Evolutionary conservation across 2,113 vertebrate species (phyloP), one percentile per base, ranked within the genome.

Genomic region (Archilochus colubris): DNA sequence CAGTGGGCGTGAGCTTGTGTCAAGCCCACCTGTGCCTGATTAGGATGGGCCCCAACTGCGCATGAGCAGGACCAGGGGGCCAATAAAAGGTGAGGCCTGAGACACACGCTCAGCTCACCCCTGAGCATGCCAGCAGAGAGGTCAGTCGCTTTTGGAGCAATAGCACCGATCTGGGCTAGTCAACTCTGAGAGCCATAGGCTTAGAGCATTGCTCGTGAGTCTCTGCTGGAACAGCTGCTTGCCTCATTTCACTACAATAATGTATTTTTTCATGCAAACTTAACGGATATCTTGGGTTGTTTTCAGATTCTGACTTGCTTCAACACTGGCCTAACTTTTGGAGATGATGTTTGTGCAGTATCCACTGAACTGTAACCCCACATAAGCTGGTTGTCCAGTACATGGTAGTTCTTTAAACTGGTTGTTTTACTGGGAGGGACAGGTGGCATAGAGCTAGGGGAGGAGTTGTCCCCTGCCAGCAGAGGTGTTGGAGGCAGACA

Each of bases 371-470:
- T 43, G 22, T 2, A n/a, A 2, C 15, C 3, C 2, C 12, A 12
- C 9, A 0, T 23, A 17, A n/a, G 14, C 36, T 12, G 33, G 3
- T 25, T 70, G 14, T n/a, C 14, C 44, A 14, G 30, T 11, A 9
- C 13, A 1, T 0, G 2, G 30, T 48, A 3, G 14, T 31, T 70
- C 54, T 63, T 46, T 27, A 22, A 8, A 33, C 54, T 62, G n/a
- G 8, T 19, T 16, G 20, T 61, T 64, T 2, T 5, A 63, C n/a
- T 1, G 2, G 33, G 19, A 73, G 24, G 12, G 27, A 12, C 8
- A 12, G 68, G 6, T 10, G 40, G 8, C 7, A 1, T 2, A 7
- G 5, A 2, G 1, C 48, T n/a, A 4, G 31, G 46, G 25, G 4
- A 55, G 72, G 19, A 64, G 7, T 14, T 54, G 5, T 24, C 33